Evolutionary conservation across 2,797 vertebrate species (phyloP).

Genomic region (Chrysocyon brachyurus): DNA sequence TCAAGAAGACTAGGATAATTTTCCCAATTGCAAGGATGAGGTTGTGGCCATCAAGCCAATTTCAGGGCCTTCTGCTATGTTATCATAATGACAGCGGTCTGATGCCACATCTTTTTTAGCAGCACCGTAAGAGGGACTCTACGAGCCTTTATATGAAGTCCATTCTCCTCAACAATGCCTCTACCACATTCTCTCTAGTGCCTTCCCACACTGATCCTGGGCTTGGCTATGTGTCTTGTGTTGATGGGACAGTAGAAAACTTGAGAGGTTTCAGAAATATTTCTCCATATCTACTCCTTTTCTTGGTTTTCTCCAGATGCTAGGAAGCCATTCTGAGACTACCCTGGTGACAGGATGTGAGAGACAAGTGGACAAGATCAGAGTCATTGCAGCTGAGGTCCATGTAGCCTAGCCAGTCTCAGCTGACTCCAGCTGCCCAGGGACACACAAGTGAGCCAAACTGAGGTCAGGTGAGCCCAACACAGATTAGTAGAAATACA

Average conservation of each 20-base stretch:
- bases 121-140: not conserved
- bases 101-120: not conserved
- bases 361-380: not conserved
- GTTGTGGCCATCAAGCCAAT: no score
- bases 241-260: not conserved
- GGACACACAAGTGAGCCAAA: not conserved
- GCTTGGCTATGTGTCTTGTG: not conserved
- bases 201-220: not conserved
- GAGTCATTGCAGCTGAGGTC: not conserved
- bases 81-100: no score
- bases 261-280: not conserved
- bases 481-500: not conserved
- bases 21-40: not conserved
- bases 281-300: not conserved
- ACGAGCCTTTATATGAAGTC: not conserved
- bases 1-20: not conserved
- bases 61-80: not conserved
- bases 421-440: not conserved
- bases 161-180: not conserved
- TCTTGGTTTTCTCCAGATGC: not conserved
- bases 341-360: not conserved
- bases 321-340: fast-evolving
- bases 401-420: no score
- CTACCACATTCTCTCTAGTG: not conserved
- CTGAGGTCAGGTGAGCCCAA: not conserved